A percentile compares a stretch with the other conserved stretches of the same genome.
phyloP scores from a whole-genome alignment of 2,113 vertebrate species.

The Catharus bicknelli region DNA sequence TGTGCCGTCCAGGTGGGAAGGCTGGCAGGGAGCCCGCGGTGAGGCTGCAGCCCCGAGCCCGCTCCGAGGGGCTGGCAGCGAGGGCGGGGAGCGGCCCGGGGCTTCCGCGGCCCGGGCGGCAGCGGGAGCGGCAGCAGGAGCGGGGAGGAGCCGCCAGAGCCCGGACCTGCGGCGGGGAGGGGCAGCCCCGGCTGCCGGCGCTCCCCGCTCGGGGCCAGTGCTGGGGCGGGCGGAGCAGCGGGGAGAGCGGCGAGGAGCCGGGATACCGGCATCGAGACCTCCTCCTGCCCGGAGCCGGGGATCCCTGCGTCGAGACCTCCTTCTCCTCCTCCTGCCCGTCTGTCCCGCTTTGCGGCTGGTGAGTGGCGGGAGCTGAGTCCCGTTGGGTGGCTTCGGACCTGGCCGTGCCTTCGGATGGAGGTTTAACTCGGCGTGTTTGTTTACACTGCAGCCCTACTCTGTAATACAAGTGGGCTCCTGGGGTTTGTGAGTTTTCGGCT shows the following conservation, averaged over 20 bases:
- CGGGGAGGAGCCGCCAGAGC: constrained; percentile 61
- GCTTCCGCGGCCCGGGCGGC: not conserved
- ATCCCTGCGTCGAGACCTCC: not conserved
- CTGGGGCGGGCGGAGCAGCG: not conserved
- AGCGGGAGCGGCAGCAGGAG: not conserved
- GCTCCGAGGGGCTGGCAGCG: constrained; percentile 36
- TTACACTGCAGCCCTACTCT: not conserved
- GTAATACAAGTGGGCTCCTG: not conserved
- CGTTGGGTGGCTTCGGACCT: not conserved
- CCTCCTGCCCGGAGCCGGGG: not conserved
- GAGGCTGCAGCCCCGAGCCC: not conserved
- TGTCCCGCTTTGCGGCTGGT: not conserved
- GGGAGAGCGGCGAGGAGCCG: not conserved
- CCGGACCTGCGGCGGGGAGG: not conserved
- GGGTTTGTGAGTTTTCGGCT: not conserved
- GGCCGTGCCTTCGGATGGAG: not conserved
- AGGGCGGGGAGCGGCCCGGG: constrained; percentile 41
- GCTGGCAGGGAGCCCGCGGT: not conserved
- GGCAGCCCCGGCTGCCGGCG: not conserved
- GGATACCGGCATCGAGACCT: too few species aligned
- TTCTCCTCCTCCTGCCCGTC: not conserved
- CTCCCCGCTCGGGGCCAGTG: not conserved
- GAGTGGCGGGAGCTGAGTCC: not conserved
- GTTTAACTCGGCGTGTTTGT: not conserved
- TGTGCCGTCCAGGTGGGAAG: fast-evolving